Base-by-base conservation (phyloP, 2,888 invertebrate species). In the Aphodius granarius region DNA sequence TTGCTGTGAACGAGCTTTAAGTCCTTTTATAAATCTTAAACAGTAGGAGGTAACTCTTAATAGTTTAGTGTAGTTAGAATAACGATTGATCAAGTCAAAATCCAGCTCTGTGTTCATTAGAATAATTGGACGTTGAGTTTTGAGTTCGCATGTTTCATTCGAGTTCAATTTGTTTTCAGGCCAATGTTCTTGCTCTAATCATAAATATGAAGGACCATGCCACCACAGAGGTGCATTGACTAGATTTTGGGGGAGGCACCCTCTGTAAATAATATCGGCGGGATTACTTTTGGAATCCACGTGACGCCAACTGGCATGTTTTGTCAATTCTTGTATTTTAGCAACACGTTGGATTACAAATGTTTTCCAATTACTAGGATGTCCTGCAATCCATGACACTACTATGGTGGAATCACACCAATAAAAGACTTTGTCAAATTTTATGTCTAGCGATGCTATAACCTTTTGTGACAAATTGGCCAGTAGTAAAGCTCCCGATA, bases 211-310 rank as follows among this genome's bases (percentile, higher is more conserved):
- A 17, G 75, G 77, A n/a, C 73, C 77, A 18, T 75, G 65, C 70
- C 75, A 75, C 77, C 73, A 77, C 21, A 73, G 71, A 9, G 18
- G n/a, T 9, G 66, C 63, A 73, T 77, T 19, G 15, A 73, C 13
- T 63, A 77, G 21, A 6, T 71, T 43, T 19, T 66, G n/a, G 9
- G 73, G 75, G 9, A 15, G 68, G n/a, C 23, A 17, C 1, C 80
- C 78, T 16, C 78, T 70, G 15, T 78, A 79, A 2, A 76, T 66
- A 13, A 75, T 20, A 17, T 80, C 78, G 1, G 78, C 80, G 0
- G 79, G 79, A 72, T 80, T 79, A 5, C 70, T 64, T n/a, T 73
- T 62, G 0, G 77, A 66, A 5, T 71, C 22, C 2, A 79, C 78
- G 64, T 79, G 75, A n/a, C 73, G 23, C 78, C 76, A 79, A 16